Base-by-base conservation (phyloP, 2,797 vertebrate species). In the Alectoris magna region DNA sequence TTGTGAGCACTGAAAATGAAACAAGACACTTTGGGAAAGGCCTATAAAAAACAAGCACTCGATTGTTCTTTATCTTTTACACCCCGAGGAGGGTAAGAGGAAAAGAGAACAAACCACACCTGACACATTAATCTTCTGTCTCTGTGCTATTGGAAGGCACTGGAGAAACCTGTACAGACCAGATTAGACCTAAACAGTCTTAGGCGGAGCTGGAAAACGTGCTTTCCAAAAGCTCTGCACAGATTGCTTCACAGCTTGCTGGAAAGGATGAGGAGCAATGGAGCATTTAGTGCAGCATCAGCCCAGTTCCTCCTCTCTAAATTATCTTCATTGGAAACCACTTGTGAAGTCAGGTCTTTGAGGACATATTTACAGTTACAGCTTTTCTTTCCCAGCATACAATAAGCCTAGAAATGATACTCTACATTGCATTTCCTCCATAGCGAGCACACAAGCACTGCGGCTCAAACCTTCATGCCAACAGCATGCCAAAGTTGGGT, bases 401-500 rank as follows among this genome's bases (percentile, higher is more conserved):
- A 63, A 0, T 15, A 59, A 67, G 60, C 36, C 73, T 82, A 86
- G 78, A 76, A 89, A 88, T 3, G 11, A 48, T 51, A 63, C 19
- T 63, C 55, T 51, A 90, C 74, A 74, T 75, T 77, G 1, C 0
- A 79, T 3, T 85, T 60, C 55, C 62, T 87, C 46, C 48, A 34
- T 5, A 75, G 26, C 46, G 72, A 73, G 41, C 46, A 62, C 38
- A 38, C 73, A 67, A 95, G 60, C 68, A 10, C 63, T 1, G 5
- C 24, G 44, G 67, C 38, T 78, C 75, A 55, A 44, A 62, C 21
- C 24, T 36, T 22, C 41, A 43, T 12, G 41, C 59, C 84, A 74
- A 84, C 0, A 84, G 72, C 49, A 71, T 44, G 90, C 88, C 71
- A 89, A 74, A 86, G 92, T 94, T 87, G 70, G 53, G 88, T 88